These are phyloP conservation scores for Tamias sibiricus DNA, from an alignment of 2,113 vertebrate species.

Conservation along the genomic window DNA sequence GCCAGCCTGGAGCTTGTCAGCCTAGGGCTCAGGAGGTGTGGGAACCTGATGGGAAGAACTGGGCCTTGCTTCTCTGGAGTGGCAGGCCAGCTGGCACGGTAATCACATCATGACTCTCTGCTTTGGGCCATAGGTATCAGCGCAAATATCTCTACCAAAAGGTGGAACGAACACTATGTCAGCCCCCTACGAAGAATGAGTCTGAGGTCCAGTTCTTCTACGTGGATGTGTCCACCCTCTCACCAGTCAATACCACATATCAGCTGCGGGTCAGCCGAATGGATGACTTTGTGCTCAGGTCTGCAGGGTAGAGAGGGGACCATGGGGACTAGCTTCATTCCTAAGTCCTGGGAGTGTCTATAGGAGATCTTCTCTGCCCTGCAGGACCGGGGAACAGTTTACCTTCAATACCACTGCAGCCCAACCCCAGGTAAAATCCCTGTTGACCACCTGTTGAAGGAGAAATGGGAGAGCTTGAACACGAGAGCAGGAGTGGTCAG, in stretches of 20 bases:
- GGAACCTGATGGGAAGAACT: not conserved
- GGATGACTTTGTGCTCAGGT: slow-evolving; percentile 96
- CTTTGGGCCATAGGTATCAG: slow-evolving; percentile 89
- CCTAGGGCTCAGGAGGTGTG: not conserved
- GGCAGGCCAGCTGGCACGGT: not conserved
- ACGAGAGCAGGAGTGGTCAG: not conserved
- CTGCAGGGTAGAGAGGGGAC: slow-evolving; percentile 65
- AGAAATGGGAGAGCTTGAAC: not conserved
- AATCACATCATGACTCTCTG: not conserved
- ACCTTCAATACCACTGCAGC: slow-evolving; percentile 97
- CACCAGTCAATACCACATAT: slow-evolving; percentile 90
- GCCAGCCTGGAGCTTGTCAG: not conserved
- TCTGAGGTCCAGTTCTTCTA: slow-evolving; percentile 95
- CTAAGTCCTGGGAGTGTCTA: not conserved
- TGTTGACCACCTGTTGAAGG: not conserved
- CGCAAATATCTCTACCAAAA: slow-evolving; percentile 96
- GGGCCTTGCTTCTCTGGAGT: not conserved
- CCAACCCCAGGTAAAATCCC: slow-evolving; percentile 94
- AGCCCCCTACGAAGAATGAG: slow-evolving; percentile 91
- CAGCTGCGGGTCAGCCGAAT: slow-evolving; percentile 93
- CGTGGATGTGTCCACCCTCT: slow-evolving; percentile 96
- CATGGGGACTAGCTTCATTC: not conserved
- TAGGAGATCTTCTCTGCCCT: slow-evolving; percentile 49
- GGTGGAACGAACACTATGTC: slow-evolving; percentile 95
- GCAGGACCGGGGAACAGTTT: slow-evolving; percentile 92